phyloP scores from a whole-genome alignment of 2,113 vertebrate genomes.

The Marmota flaviventris region DNA sequence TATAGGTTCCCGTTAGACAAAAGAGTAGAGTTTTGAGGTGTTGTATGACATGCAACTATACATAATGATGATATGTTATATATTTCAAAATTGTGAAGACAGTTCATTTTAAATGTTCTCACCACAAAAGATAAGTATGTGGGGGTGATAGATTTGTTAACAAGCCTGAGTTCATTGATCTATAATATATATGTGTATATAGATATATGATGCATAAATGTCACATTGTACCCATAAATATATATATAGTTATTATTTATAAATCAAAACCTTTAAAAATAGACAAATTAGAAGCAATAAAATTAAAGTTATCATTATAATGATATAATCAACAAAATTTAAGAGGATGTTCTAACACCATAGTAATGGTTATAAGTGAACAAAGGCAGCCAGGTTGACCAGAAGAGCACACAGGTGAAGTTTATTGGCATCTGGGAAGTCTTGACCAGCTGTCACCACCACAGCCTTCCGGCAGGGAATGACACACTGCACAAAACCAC shows the following conservation, averaged over 20 bases:
- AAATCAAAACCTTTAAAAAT: neutral
- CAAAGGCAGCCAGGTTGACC: neutral
- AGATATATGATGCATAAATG: too few relatives aligned
- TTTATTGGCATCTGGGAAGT: too few relatives aligned
- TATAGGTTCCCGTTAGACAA: neutral
- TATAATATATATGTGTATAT: too few relatives aligned
- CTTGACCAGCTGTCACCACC: too few relatives aligned
- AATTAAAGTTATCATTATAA: neutral
- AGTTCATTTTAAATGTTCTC: neutral
- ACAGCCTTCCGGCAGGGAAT: too few relatives aligned
- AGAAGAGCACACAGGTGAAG: too few relatives aligned
- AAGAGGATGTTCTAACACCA: neutral
- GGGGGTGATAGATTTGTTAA: neutral
- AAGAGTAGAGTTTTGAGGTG: neutral
- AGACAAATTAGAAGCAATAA: neutral
- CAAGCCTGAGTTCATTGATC: neutral
- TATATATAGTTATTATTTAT: neutral
- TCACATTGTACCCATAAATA: too few relatives aligned
- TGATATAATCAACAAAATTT: neutral
- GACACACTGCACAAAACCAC: neutral
- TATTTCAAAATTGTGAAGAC: neutral
- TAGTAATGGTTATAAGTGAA: neutral
- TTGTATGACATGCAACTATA: neutral
- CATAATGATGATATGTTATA: neutral
- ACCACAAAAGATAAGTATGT: neutral